Evolutionary conservation across 2,888 invertebrate species (phyloP), one percentile per base, ranked within the genome.

Genomic region (Oligia strigilis): DNA sequence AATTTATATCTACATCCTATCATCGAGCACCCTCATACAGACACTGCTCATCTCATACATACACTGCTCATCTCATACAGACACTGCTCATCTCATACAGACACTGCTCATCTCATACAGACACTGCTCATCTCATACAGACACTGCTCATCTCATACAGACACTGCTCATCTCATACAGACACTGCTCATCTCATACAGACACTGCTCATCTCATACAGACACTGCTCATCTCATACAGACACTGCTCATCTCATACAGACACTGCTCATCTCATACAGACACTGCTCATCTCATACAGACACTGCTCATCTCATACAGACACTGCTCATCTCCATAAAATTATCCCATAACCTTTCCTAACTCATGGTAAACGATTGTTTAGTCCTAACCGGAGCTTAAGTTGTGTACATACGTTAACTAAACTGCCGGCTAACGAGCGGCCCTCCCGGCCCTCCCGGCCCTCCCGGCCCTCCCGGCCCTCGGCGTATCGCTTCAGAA

Each of bases 371-470:
- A 69, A 66, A 72, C 52, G 58, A 72, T 70, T 75, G 83, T 72
- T 78, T 36, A 40, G 40, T 49, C 66, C 62, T 65, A 75, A 75
- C 72, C 46, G 58, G 46, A 40, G 67, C 67, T 81, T 82, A 81
- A 77, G 58, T 75, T 73, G 75, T 78, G 72, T 82, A 80, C 80
- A 75, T 52, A 76, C 67, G 77, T 64, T 75, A 73, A 29, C 69
- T 84, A 65, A 82, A 84, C 67, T 75, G 72, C 13, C 36, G 52
- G 49, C 52, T 76, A 74, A 66, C 62, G 82, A 65, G 78, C 52
- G 29, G 1, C 29, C 29, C 29, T 29, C 29, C 29, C 29, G 29
- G 29, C 29, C 29, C 29, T 29, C 29, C 29, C 29, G 29, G 29
- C 29, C 29, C 29, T 29, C 29, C 29, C 29, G 29, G 29, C 29